Percentiles rank a stretch among this genome's conserved stretches.
These are phyloP conservation scores for Frieseomelitta varia DNA, from an alignment of 1,140 invertebrate species.

Conservation along the genomic window DNA sequence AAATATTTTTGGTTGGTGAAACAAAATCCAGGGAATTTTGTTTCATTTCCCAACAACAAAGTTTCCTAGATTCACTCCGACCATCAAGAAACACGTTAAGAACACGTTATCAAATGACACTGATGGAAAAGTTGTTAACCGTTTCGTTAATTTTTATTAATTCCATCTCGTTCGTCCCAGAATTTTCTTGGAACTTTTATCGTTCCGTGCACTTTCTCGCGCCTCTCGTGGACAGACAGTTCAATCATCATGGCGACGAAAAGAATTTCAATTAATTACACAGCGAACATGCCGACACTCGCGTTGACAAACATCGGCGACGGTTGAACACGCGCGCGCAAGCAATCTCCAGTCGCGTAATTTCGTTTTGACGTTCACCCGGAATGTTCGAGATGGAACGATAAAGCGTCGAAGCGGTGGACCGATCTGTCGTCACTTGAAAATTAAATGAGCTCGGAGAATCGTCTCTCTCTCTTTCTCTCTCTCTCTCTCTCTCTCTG, in stretches of 20 bases:
- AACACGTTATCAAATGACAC: too few species aligned
- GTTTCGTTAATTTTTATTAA: too few species aligned
- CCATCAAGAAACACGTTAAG: too few species aligned
- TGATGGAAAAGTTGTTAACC: too few species aligned
- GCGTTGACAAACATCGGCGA: neutral
- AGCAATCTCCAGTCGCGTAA: constrained; percentile 15
- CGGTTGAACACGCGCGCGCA: neutral
- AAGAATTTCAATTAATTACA: neutral
- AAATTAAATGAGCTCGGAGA: constrained; percentile 34
- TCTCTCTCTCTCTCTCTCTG: neutral
- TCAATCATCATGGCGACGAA: neutral
- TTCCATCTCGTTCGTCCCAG: too few species aligned
- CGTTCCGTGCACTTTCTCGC: neutral
- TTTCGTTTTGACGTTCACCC: constrained; percentile 19
- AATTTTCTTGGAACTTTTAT: neutral
- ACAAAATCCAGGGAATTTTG: too few species aligned
- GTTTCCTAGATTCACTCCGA: too few species aligned
- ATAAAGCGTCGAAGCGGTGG: constrained; percentile 4
- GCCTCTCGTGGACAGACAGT: neutral
- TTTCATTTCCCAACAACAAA: too few species aligned
- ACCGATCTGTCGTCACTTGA: neutral
- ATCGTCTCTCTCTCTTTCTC: neutral
- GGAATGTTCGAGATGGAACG: constrained; percentile 23
- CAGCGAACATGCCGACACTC: neutral
- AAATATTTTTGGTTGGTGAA: too few species aligned